These are phyloP conservation scores for Hyaena hyaena DNA, from an alignment of 2,113 vertebrate species.

Conservation along the genomic window DNA sequence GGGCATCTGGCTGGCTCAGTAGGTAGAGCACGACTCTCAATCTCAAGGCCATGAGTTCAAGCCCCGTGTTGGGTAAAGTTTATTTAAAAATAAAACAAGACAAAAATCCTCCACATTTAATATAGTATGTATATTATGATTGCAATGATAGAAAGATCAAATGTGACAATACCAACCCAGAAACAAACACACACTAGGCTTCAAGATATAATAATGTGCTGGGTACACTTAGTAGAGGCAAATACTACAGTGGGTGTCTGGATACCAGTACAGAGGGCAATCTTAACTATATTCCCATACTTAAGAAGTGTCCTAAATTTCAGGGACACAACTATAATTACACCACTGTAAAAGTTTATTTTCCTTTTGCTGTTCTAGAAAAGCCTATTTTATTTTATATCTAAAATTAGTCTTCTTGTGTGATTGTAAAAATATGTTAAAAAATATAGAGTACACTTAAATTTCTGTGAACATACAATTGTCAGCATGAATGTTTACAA, in stretches of 20 bases:
- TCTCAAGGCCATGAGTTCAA: no score
- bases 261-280: background rate
- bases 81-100: no score
- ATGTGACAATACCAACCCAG: background rate
- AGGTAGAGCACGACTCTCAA: no score
- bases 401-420: background rate
- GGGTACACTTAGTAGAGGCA: background rate
- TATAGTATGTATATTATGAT: background rate
- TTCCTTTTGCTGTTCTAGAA: background rate
- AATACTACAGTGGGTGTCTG: background rate
- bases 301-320: background rate
- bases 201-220: background rate
- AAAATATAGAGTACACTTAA: background rate
- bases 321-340: background rate
- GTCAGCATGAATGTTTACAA: constrained; percentile 7
- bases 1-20: no score
- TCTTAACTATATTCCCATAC: background rate
- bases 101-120: background rate
- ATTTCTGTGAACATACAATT: constrained; percentile 18
- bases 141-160: background rate
- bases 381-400: background rate
- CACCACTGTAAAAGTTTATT: background rate
- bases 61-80: no score
- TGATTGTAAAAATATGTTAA: background rate
- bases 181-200: background rate